phyloP scores from a whole-genome alignment of 2,797 vertebrate species.

The Hipposideros larvatus region DNA sequence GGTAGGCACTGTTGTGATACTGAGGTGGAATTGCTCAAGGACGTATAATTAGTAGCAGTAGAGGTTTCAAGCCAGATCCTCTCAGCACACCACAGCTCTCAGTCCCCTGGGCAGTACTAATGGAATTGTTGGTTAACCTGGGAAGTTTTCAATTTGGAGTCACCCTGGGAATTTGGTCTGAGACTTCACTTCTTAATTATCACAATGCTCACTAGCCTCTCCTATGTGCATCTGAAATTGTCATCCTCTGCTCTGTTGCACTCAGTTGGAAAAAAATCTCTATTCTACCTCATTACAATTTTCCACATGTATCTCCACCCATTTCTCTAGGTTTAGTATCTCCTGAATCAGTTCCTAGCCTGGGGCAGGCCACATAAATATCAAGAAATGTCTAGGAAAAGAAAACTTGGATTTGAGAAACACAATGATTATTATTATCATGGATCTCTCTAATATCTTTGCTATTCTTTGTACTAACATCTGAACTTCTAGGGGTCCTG shows the following conservation, averaged over 20 bases:
- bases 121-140: constrained; percentile 34
- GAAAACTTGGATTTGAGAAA: constrained; percentile 16
- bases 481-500: background rate
- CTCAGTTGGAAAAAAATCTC: background rate
- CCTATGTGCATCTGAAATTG: background rate
- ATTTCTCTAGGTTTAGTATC: background rate
- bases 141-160: constrained; percentile 29
- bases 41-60: background rate
- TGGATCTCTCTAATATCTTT: background rate
- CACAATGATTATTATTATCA: background rate
- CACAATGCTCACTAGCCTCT: background rate
- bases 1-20: background rate
- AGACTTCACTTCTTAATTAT: constrained; percentile 7
- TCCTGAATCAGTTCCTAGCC: constrained; percentile 7
- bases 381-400: constrained; percentile 24
- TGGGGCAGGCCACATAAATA: background rate
- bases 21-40: background rate
- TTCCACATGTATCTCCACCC: background rate
- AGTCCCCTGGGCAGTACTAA: background rate
- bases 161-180: constrained; percentile 27
- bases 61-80: background rate
- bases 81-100: background rate
- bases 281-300: background rate
- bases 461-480: background rate
- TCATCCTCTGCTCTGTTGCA: background rate